phyloP scores from a whole-genome alignment of 2,113 vertebrate species.

The Lophius piscatorius region DNA sequence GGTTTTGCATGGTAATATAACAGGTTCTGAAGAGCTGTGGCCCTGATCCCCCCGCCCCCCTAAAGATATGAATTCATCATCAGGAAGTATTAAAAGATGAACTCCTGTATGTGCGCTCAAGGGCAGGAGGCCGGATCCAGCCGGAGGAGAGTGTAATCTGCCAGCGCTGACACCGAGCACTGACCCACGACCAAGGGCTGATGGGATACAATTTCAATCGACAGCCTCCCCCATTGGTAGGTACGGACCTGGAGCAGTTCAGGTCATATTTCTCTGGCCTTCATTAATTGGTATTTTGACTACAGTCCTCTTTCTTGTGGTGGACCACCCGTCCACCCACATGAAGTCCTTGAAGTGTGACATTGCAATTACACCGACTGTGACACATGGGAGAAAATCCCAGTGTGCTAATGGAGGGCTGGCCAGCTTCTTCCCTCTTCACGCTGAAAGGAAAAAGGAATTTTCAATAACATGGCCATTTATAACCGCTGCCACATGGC shows the following conservation, averaged over 20 bases:
- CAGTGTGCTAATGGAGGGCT: slow-evolving; percentile 72
- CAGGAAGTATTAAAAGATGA: slow-evolving; percentile 42
- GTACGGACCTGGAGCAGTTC: slow-evolving; percentile 62
- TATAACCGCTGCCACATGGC: slow-evolving; percentile 58
- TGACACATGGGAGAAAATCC: slow-evolving; percentile 77
- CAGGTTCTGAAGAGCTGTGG: slow-evolving; percentile 46
- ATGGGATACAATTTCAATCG: slow-evolving; percentile 77
- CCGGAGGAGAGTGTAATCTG: slow-evolving; percentile 66
- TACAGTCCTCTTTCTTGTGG: slow-evolving; percentile 72
- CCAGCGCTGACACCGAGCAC: slow-evolving; percentile 60
- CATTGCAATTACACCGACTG: slow-evolving; percentile 79
- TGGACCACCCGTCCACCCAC: slow-evolving; percentile 68
- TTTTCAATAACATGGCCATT: slow-evolving; percentile 72
- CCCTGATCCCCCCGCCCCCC: slow-evolving; percentile 45
- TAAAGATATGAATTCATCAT: slow-evolving; percentile 55
- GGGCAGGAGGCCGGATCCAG: slow-evolving; percentile 57
- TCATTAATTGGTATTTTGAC: slow-evolving; percentile 81
- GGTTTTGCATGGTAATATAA: slow-evolving; percentile 32
- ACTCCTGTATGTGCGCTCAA: slow-evolving; percentile 61
- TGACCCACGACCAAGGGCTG: slow-evolving; percentile 72
- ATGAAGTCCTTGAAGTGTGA: slow-evolving; percentile 80
- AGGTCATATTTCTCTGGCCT: slow-evolving; percentile 75
- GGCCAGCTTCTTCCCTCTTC: slow-evolving; percentile 40
- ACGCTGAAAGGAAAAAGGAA: slow-evolving; percentile 66
- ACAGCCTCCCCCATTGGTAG: slow-evolving; percentile 64